A percentile compares a stretch with the other conserved stretches of the same genome.
These are phyloP conservation scores for Hyles vespertilio DNA, from an alignment of 1,140 invertebrate genomes.

Conservation along the genomic window DNA sequence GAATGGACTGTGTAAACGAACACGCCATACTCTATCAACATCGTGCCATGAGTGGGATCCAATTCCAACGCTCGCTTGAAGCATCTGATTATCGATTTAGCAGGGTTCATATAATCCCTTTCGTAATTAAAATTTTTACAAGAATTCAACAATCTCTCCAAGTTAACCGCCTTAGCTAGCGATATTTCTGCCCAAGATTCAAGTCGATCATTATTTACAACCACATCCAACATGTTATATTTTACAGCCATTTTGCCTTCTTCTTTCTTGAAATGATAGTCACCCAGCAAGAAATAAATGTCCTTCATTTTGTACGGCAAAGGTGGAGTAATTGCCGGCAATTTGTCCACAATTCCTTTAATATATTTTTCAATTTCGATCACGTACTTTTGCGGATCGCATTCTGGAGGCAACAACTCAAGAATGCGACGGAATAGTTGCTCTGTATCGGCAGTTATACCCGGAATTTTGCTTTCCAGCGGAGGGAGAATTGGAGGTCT, in stretches of 20 bases:
- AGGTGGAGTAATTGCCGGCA: slow-evolving; percentile 70
- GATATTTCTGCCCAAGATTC: slow-evolving; percentile 96
- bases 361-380: slow-evolving; percentile 81
- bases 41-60: slow-evolving; percentile 81
- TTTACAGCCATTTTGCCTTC: slow-evolving; percentile 86
- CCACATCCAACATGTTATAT: slow-evolving; percentile 90
- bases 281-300: slow-evolving; percentile 92
- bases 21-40: slow-evolving; percentile 93
- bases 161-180: slow-evolving; percentile 85
- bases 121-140: slow-evolving; percentile 81
- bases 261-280: slow-evolving; percentile 93
- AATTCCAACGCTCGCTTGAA: slow-evolving; percentile 86
- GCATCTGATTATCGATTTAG: slow-evolving; percentile 84
- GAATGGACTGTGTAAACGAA: slow-evolving; percentile 92
- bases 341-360: slow-evolving; percentile 76
- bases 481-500: slow-evolving; percentile 87
- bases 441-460: slow-evolving; percentile 86
- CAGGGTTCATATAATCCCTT: slow-evolving; percentile 83
- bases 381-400: slow-evolving; percentile 78
- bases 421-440: slow-evolving; percentile 85
- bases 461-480: slow-evolving; percentile 86
- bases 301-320: slow-evolving; percentile 79
- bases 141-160: slow-evolving; percentile 90
- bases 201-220: slow-evolving; percentile 85
- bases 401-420: slow-evolving; percentile 81